Base-by-base conservation (phyloP, 2,888 invertebrate genomes). In the Ernsta delagoae region DNA sequence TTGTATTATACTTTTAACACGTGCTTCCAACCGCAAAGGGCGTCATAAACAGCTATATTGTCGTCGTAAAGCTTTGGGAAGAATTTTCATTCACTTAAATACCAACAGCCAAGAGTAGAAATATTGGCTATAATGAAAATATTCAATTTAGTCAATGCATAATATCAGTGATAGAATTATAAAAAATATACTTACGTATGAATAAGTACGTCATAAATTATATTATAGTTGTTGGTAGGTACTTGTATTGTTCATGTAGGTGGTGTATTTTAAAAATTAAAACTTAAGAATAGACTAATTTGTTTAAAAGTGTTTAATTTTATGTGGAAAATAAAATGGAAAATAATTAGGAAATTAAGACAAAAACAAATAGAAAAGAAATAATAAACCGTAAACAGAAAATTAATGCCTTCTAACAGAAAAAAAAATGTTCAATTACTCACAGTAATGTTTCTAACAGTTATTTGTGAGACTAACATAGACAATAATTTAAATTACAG, bases 11-110 rank as follows among this genome's bases (percentile, higher is more conserved):
- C 80, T 83, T 86, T 83, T 85, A 85, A 88, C 87, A 86, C 83
- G 83, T 84, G 82, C 81, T 83, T 73, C 81, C 71, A 77, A 12
- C n/a, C 83, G 83, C 87, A 81, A 83, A 83, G 81, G 78, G 78
- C 77, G 79, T 87, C 88, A 83, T 91, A 63, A 90, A 89, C 77
- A 84, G 79, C 77, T 84, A 86, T 89, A 90, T 89, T 89, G 86
- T 81, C 85, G 85, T 77, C 78, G 83, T 91, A 90, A 90, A 90
- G 86, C 85, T 83, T 85, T 87, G 86, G 88, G 83, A 83, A 84
- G 84, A 87, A 89, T 87, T 88, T 85, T 87, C 84, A 85, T 86
- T 82, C 34, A 56, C 12, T 64, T 57, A 43, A 63, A 56, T 57
- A 83, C 83, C 77, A 41, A 0, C 6, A 48, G 12, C 12, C 48